phyloP scores from a whole-genome alignment of 2,888 invertebrate genomes.

The Seira musarum region DNA sequence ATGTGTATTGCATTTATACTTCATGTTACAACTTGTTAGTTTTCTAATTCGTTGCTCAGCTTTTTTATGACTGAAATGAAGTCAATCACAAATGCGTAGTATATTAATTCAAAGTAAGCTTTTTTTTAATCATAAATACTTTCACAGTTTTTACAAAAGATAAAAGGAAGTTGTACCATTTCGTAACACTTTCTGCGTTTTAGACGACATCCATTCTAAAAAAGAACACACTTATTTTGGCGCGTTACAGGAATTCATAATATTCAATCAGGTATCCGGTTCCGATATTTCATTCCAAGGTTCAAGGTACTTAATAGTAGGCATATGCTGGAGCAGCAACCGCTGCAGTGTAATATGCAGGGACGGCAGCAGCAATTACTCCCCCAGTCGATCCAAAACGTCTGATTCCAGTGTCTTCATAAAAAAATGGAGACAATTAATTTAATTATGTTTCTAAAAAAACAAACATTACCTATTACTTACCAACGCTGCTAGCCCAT shows the following conservation, averaged over 20 bases:
- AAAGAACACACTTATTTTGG: constrained; percentile 5
- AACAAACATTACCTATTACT: not conserved
- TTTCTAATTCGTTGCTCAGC: not conserved
- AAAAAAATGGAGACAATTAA: not conserved
- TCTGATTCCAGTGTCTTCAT: constrained; percentile 52
- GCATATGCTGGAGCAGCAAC: constrained; percentile 21
- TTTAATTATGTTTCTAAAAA: not conserved
- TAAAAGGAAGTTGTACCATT: too few species aligned
- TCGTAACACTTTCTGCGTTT: not conserved
- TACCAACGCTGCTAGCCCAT: constrained; percentile 47
- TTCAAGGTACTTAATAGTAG: not conserved
- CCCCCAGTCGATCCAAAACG: constrained; percentile 62
- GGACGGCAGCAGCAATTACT: constrained; percentile 25
- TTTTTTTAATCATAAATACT: too few species aligned
- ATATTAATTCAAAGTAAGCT: too few species aligned
- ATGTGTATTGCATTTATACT: not conserved
- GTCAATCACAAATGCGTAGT: too few species aligned
- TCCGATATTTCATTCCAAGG: not conserved
- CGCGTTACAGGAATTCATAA: not conserved
- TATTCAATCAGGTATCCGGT: not conserved
- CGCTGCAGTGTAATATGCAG: constrained; percentile 34
- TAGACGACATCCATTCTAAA: not conserved
- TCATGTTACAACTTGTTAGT: not conserved
- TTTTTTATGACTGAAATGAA: too few species aligned
- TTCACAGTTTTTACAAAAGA: too few species aligned